Percentiles rank a stretch among this genome's conserved stretches.
phyloP scores from a whole-genome alignment of 1,140 invertebrate species.

The Papilio xuthus region DNA sequence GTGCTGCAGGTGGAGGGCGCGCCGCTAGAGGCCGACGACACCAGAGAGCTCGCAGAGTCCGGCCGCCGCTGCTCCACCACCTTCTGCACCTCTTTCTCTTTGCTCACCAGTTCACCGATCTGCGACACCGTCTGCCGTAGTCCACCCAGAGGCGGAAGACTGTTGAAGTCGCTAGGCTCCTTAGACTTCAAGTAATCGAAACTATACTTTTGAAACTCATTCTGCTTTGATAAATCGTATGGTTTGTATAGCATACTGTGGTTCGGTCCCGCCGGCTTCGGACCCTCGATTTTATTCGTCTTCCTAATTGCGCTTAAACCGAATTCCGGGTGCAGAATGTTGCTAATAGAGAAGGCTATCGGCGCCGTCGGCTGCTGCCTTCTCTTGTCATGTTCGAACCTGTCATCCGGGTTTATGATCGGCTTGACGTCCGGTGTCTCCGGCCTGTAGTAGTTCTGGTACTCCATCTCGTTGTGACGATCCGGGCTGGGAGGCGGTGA shows the following conservation, averaged over 20 bases:
- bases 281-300: slow-evolving; percentile 75
- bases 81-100: slow-evolving; percentile 64
- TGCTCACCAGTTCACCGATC: slow-evolving; percentile 79
- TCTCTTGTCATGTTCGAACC: slow-evolving; percentile 59
- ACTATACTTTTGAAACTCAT: slow-evolving; percentile 58
- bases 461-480: slow-evolving; percentile 56
- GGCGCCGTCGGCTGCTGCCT: slow-evolving; percentile 57
- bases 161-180: slow-evolving; percentile 56
- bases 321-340: slow-evolving; percentile 78
- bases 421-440: slow-evolving; percentile 74
- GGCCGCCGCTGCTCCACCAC: slow-evolving; percentile 70
- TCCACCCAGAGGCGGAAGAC: slow-evolving; percentile 82
- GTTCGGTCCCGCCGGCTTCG: slow-evolving; percentile 71
- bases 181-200: slow-evolving; percentile 71
- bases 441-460: slow-evolving; percentile 69
- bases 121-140: slow-evolving; percentile 84
- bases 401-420: slow-evolving; percentile 52
- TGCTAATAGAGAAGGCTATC: slow-evolving; percentile 74
- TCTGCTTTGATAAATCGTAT: slow-evolving; percentile 70
- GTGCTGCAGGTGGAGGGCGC: slow-evolving; percentile 82
- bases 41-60: slow-evolving; percentile 78
- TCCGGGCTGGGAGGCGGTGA: slow-evolving; percentile 70
- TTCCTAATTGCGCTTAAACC: slow-evolving; percentile 73
- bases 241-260: slow-evolving; percentile 78
- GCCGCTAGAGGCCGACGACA: slow-evolving; percentile 75